Evolutionary conservation across 2,888 invertebrate genomes (phyloP).

Genomic region (Nasonovia ribisnigri): DNA sequence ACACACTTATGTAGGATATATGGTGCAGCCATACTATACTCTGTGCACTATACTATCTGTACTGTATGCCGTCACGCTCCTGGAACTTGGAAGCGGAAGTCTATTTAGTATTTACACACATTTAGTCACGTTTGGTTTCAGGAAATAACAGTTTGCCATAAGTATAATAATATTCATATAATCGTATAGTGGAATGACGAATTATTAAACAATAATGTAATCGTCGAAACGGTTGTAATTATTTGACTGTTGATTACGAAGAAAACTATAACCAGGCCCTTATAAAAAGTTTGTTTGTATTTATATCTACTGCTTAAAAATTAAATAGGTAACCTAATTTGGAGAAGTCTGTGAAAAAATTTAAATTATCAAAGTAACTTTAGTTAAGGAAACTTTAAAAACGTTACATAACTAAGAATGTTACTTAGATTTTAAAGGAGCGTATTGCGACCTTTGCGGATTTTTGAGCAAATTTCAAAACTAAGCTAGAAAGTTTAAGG

Average conservation of each 20-base stretch:
- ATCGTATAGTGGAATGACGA: neutral
- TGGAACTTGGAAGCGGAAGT: neutral
- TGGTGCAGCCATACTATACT: neutral
- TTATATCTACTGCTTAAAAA: neutral
- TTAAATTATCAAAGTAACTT: neutral
- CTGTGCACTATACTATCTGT: neutral
- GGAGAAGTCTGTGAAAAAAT: neutral
- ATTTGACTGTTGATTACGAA: neutral
- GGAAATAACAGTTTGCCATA: neutral
- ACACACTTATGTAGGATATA: neutral
- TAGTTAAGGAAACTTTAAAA: neutral
- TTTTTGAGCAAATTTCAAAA: too few relatives aligned
- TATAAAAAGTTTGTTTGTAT: neutral
- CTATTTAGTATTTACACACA: neutral
- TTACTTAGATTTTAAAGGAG: too few relatives aligned
- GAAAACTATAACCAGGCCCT: neutral
- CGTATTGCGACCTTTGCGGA: too few relatives aligned
- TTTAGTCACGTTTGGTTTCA: neutral
- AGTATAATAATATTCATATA: neutral
- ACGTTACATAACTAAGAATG: too few relatives aligned
- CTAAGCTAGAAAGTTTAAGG: too few relatives aligned
- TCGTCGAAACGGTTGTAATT: neutral
- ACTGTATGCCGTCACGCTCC: neutral
- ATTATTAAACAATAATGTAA: neutral
- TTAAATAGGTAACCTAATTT: neutral